Conservation (phyloP, 2,113 vertebrate species). For the Amphiprion percula region DNA sequence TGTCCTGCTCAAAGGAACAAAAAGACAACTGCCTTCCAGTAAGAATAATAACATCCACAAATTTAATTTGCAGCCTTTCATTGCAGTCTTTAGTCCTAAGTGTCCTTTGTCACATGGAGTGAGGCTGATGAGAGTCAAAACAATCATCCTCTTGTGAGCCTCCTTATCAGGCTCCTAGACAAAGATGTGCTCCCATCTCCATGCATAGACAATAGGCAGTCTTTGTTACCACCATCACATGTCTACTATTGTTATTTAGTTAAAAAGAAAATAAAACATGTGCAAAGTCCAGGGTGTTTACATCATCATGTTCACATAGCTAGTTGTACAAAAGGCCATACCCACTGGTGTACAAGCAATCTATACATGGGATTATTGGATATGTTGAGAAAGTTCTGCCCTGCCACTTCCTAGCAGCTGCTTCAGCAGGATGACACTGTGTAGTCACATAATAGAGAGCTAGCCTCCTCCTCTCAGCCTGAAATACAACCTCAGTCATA, state of each 20-base stretch:
- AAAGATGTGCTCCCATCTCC: constrained; percentile 49
- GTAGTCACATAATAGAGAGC: constrained; percentile 34
- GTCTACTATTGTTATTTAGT: background rate
- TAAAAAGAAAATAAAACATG: background rate
- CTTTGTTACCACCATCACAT: constrained; percentile 11
- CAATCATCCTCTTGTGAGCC: constrained; percentile 18
- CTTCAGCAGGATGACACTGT: constrained; percentile 6
- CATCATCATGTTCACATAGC: background rate
- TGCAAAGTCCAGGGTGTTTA: constrained; percentile 8
- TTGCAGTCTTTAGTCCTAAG: background rate
- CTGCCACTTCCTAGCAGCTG: constrained; percentile 32
- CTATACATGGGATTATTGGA: constrained; percentile 12
- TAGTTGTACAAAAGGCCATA: background rate
- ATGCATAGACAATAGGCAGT: constrained; percentile 20
- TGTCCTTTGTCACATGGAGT: constrained; percentile 39
- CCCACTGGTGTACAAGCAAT: background rate
- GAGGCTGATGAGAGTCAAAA: constrained; percentile 29
- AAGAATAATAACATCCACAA: background rate
- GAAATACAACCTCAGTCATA: constrained; percentile 62
- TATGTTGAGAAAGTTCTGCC: constrained; percentile 47
- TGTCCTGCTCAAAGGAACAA: background rate
- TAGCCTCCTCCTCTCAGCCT: constrained; percentile 38
- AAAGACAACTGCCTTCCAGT: background rate
- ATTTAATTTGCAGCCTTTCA: background rate
- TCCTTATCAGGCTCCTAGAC: constrained; percentile 25